A percentile compares a stretch with the other conserved stretches of the same genome.
Evolutionary conservation across 1,140 invertebrate species (phyloP).

Genomic region (Pogonomyrmex californicus): DNA sequence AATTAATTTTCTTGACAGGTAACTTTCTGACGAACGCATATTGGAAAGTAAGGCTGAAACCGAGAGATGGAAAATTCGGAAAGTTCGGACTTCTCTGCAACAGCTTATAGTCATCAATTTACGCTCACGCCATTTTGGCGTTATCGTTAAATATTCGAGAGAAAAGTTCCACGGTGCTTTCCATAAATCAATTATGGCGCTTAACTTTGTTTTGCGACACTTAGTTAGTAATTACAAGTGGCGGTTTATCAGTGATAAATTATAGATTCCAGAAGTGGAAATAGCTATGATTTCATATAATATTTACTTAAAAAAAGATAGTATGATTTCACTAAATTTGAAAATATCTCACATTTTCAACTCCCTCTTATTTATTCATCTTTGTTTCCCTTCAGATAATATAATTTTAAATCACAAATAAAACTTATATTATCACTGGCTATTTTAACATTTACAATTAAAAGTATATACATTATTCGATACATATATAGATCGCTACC

Average conservation of each 20-base stretch:
- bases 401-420: not conserved
- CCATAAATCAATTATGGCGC: constrained; percentile 38
- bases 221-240: constrained; percentile 45
- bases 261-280: not conserved
- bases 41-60: constrained; percentile 39
- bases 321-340: not conserved
- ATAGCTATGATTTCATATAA: not conserved
- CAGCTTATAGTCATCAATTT: constrained; percentile 54
- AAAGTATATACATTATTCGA: not conserved
- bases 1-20: constrained; percentile 51
- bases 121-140: constrained; percentile 32
- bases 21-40: constrained; percentile 43
- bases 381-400: not conserved
- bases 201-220: constrained; percentile 40
- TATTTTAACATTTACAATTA: constrained; percentile 25
- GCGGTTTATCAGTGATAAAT: constrained; percentile 40
- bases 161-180: constrained; percentile 32
- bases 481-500: constrained; percentile 6
- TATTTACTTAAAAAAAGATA: constrained; percentile 1
- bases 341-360: too few relatives aligned
- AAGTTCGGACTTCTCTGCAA: constrained; percentile 34
- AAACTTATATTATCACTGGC: not conserved
- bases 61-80: constrained; percentile 49
- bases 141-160: constrained; percentile 57
- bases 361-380: not conserved